Percentiles rank a stretch among this genome's conserved stretches.
Conservation (phyloP, 2,113 vertebrate species). For the Boulengeromyrus knoepffleri region DNA sequence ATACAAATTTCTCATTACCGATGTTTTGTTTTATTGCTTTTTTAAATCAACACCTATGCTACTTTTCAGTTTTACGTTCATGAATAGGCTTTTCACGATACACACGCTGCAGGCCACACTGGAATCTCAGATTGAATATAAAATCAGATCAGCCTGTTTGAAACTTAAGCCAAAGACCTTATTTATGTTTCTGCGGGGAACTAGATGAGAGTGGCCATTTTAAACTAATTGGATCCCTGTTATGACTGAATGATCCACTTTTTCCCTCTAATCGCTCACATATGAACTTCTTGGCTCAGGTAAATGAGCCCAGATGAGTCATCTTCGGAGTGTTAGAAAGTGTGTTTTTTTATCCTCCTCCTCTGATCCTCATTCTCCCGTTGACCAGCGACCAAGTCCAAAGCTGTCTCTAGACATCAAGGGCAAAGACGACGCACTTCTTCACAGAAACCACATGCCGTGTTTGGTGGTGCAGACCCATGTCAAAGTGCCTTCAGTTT, state of each 20-base stretch:
- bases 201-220: slow-evolving; percentile 10
- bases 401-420: neutral
- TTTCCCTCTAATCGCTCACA: slow-evolving; percentile 9
- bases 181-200: slow-evolving; percentile 11
- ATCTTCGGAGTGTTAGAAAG: neutral
- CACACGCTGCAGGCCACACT: neutral
- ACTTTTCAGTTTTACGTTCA: neutral
- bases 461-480: neutral
- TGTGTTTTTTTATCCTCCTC: neutral
- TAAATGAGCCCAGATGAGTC: neutral
- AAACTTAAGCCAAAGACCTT: neutral
- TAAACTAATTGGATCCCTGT: slow-evolving; percentile 8
- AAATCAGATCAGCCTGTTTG: slow-evolving; percentile 2
- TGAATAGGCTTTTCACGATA: neutral
- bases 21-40: neutral
- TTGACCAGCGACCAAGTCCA: neutral
- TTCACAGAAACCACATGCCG: neutral
- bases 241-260: slow-evolving; percentile 16
- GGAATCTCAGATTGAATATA: neutral
- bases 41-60: neutral
- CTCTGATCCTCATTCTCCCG: neutral
- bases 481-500: neutral
- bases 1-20: neutral
- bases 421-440: neutral
- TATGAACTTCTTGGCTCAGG: neutral